Evolutionary conservation across 1,140 invertebrate genomes (phyloP), one percentile per base, ranked within the genome.

Genomic region (Proales similis): DNA sequence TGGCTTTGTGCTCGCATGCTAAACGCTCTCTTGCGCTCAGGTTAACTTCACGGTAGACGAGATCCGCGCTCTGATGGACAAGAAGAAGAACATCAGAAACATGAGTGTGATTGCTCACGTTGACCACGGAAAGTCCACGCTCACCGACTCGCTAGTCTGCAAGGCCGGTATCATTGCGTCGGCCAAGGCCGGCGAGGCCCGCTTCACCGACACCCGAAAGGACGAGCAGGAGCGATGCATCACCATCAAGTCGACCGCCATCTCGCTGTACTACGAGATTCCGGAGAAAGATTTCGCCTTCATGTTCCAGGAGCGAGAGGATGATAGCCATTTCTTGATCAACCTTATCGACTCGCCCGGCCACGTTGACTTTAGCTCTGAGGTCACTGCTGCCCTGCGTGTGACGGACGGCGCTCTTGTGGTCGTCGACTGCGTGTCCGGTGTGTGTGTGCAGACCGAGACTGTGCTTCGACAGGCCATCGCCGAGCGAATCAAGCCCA

Each of bases 91-190:
- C 74, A 98, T 99, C 79, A 85, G 95, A 76, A 99, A 99, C 81
- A 99, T 99, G 94, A 98, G 94, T 74, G 95, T 99, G 77, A 99
- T 99, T 79, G 95, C 95, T 70, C 95, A 99, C 79, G 95, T 99
- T 64, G 95, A 99, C 82, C 95, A 99, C 77, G 95, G 95, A 74
- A 99, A 99, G 79, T 98, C 94, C 67, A 99, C 95, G 47, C 77
- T 99, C 75, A 99, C 95, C 42, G 95, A 99, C 80, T 98, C 95
- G 48, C 82, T 99, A 69, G 93, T 99, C 43, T 94, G 92, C 57
- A 99, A 98, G 79, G 95, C 94, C 72, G 95, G 95, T 82, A 99
- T 99, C 75, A 99, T 99, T 79, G 93, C 95, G 68, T 86, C 86
- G 68, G 86, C 91, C 32, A 94, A 95, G 72, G 95, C 95, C 71